phyloP scores from a whole-genome alignment of 2,888 invertebrate genomes.

The Drosophila suboccidentalis region DNA sequence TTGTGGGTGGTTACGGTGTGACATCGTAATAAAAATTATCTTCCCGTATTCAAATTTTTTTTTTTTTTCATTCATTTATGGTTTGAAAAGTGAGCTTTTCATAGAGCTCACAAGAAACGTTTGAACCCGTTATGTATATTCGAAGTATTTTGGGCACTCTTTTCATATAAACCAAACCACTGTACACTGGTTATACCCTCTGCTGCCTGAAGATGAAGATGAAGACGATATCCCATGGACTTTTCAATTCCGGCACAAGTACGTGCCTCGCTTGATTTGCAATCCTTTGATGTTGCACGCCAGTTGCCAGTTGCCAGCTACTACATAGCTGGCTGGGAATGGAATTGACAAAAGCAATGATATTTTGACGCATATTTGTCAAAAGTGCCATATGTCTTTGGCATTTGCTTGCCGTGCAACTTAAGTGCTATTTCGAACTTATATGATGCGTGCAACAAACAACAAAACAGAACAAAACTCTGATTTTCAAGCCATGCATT shows the following conservation, averaged over 20 bases:
- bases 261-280: constrained; percentile 59
- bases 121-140: too few species aligned
- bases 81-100: too few species aligned
- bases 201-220: constrained; percentile 25
- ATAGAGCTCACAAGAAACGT: too few species aligned
- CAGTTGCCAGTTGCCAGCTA: constrained; percentile 19
- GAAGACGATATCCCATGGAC: constrained; percentile 53
- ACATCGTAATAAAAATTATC: too few species aligned
- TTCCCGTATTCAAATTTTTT: too few species aligned
- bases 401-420: constrained; percentile 45
- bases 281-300: constrained; percentile 60
- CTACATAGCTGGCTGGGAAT: neutral
- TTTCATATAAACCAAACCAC: too few species aligned
- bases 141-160: too few species aligned
- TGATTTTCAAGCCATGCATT: constrained; percentile 35
- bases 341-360: constrained; percentile 8
- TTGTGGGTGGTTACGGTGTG: too few species aligned
- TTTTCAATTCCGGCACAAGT: constrained; percentile 69
- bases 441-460: constrained; percentile 33
- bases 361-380: constrained; percentile 59
- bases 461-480: constrained; percentile 17
- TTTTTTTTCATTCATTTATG: too few species aligned
- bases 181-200: constrained; percentile 15
- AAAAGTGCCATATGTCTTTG: constrained; percentile 44
- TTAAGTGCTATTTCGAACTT: constrained; percentile 25